A percentile compares a stretch with the other conserved stretches of the same genome.
These are phyloP conservation scores for Apodemia zela DNA, from an alignment of 2,888 invertebrate genomes.

Conservation along the genomic window DNA sequence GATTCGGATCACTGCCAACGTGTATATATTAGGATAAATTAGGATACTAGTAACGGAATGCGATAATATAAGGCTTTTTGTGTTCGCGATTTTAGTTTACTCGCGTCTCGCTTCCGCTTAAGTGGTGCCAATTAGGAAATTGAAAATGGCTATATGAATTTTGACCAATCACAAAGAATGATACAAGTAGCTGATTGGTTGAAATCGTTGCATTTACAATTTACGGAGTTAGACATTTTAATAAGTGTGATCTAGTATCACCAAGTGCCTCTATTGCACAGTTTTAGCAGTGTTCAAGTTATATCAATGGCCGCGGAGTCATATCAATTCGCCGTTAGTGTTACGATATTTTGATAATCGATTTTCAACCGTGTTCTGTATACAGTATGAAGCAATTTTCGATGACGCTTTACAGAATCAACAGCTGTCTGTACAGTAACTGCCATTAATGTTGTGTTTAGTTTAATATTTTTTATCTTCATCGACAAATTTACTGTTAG, in stretches of 20 bases:
- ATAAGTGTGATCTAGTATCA: constrained; percentile 35
- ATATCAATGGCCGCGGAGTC: constrained; percentile 56
- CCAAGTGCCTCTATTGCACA: constrained; percentile 57
- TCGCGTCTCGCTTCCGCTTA: constrained; percentile 47
- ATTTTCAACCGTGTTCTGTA: constrained; percentile 37
- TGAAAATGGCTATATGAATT: neutral
- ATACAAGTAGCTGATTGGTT: constrained; percentile 6
- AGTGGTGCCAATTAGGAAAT: constrained; percentile 38
- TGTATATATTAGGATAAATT: constrained; percentile 65
- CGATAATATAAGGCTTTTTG: constrained; percentile 39
- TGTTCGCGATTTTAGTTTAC: constrained; percentile 38
- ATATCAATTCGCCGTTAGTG: constrained; percentile 60
- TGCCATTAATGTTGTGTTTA: constrained; percentile 57
- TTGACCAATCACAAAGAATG: constrained; percentile 16
- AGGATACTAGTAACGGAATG: constrained; percentile 39
- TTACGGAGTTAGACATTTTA: constrained; percentile 17
- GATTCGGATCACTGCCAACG: constrained; percentile 69
- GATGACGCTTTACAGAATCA: constrained; percentile 47
- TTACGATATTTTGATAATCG: constrained; percentile 53
- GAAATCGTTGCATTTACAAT: neutral
- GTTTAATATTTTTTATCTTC: constrained; percentile 32
- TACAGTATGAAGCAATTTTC: constrained; percentile 41
- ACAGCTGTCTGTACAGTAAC: constrained; percentile 58
- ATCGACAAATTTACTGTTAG: constrained; percentile 57
- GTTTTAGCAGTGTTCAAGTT: constrained; percentile 57